Conservation (phyloP, 1,140 invertebrate species). For the Euborellia annulipes region DNA sequence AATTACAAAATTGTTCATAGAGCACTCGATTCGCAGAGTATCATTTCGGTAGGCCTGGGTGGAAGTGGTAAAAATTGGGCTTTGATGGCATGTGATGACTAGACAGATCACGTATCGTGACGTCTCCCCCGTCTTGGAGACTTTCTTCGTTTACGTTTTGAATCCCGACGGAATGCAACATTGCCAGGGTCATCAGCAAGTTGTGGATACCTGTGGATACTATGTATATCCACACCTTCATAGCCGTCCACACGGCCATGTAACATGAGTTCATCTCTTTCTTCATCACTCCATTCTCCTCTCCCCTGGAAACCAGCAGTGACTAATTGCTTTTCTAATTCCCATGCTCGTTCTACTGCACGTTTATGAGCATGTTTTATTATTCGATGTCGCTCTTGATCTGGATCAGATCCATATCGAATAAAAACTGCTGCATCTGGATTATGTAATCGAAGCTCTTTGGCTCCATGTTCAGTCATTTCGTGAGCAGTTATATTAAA, state of each 20-base stretch:
- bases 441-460: constrained; percentile 68
- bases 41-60: too few species aligned
- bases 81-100: too few species aligned
- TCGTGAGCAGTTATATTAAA: constrained; percentile 90
- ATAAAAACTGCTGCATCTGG: constrained; percentile 80
- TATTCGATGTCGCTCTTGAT: constrained; percentile 66
- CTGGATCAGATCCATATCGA: constrained; percentile 64
- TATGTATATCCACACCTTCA: constrained; percentile 77
- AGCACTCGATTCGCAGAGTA: too few species aligned
- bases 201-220: constrained; percentile 75
- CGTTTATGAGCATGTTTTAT: constrained; percentile 83
- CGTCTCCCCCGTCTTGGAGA: constrained; percentile 15
- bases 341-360: constrained; percentile 81
- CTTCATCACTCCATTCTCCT: constrained; percentile 77
- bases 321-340: constrained; percentile 75
- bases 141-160: constrained; percentile 53
- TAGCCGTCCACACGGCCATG: constrained; percentile 79
- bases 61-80: too few species aligned
- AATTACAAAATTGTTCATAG: too few species aligned
- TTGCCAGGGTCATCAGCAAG: constrained; percentile 93
- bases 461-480: constrained; percentile 59
- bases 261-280: constrained; percentile 74
- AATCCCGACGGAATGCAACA: constrained; percentile 67
- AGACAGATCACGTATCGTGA: too few species aligned
- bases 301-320: constrained; percentile 70